Evolutionary conservation across 2,888 invertebrate genomes (phyloP).

Genomic region (Dynastes maya): DNA sequence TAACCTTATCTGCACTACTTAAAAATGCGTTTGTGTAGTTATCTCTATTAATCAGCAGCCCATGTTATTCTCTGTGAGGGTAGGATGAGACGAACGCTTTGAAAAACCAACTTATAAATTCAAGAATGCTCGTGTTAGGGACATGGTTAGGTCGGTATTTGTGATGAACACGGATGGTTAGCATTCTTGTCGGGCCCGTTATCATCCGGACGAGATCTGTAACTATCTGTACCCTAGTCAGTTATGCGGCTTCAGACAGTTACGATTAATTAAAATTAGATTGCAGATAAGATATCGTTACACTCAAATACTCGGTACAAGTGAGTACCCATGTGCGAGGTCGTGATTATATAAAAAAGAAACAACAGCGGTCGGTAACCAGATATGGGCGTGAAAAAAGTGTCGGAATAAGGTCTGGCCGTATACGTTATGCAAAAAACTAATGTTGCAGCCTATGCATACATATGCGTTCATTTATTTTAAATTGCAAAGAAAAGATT

Average conservation of each 20-base stretch:
- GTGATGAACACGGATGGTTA: conserved; percentile 67
- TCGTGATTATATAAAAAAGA: conserved; percentile 41
- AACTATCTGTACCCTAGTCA: conserved; percentile 63
- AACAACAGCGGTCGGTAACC: conserved; percentile 35
- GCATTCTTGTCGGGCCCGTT: conserved; percentile 64
- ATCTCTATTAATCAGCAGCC: conserved; percentile 45
- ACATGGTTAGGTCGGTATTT: conserved; percentile 63
- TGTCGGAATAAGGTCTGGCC: conserved; percentile 28
- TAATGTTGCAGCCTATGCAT: conserved; percentile 24
- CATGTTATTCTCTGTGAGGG: conserved; percentile 31
- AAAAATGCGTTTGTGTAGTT: conserved; percentile 50
- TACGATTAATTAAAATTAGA: conserved; percentile 68
- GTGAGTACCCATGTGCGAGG: conserved; percentile 46
- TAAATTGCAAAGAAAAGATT: conserved; percentile 31
- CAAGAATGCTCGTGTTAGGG: conserved; percentile 56
- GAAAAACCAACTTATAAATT: conserved; percentile 56
- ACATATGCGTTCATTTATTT: conserved; percentile 26
- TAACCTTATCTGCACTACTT: conserved; percentile 43
- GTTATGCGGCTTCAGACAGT: conserved; percentile 65
- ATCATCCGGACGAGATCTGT: conserved; percentile 64
- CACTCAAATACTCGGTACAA: conserved; percentile 54
- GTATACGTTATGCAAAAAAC: conserved; percentile 36
- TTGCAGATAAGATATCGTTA: conserved; percentile 64
- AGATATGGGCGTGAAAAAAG: conserved; percentile 47
- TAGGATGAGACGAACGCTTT: conserved; percentile 41